Conservation (phyloP, 2,888 invertebrate species). For the Drosophila kambysellisi region DNA sequence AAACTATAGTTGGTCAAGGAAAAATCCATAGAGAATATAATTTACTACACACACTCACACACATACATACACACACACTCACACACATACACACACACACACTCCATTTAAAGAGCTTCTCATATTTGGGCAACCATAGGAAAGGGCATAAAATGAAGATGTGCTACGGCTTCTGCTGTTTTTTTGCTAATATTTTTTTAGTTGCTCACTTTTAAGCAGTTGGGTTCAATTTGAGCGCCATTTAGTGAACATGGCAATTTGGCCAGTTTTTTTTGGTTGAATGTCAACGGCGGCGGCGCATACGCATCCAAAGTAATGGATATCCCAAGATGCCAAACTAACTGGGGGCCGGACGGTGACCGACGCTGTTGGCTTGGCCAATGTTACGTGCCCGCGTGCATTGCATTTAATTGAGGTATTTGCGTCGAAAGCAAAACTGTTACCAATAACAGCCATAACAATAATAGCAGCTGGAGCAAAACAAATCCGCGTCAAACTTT, state of each 20-base stretch:
- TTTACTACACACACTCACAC: no score
- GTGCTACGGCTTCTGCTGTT: constrained; percentile 34
- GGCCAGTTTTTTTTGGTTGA: constrained; percentile 52
- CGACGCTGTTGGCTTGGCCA: constrained; percentile 50
- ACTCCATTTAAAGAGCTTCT: constrained; percentile 7
- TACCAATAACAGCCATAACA: constrained; percentile 46
- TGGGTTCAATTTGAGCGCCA: constrained; percentile 72
- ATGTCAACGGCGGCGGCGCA: constrained; percentile 65
- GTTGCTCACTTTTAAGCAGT: constrained; percentile 30
- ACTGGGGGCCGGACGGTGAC: constrained; percentile 2
- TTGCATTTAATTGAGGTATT: constrained; percentile 67
- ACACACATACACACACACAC: not conserved
- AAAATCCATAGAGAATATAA: constrained; percentile 1
- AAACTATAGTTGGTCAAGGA: not conserved
- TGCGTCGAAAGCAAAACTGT: constrained; percentile 59
- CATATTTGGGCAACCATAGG: constrained; percentile 7
- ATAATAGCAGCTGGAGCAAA: constrained; percentile 41
- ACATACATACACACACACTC: not conserved
- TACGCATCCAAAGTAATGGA: constrained; percentile 52
- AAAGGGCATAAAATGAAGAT: constrained; percentile 65
- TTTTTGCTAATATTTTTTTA: not conserved
- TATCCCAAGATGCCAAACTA: not conserved
- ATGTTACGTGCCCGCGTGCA: constrained; percentile 65
- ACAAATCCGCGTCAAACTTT: constrained; percentile 60
- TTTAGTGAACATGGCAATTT: constrained; percentile 48